Conservation (phyloP, 2,888 invertebrate species). For the Aelia acuminata region DNA sequence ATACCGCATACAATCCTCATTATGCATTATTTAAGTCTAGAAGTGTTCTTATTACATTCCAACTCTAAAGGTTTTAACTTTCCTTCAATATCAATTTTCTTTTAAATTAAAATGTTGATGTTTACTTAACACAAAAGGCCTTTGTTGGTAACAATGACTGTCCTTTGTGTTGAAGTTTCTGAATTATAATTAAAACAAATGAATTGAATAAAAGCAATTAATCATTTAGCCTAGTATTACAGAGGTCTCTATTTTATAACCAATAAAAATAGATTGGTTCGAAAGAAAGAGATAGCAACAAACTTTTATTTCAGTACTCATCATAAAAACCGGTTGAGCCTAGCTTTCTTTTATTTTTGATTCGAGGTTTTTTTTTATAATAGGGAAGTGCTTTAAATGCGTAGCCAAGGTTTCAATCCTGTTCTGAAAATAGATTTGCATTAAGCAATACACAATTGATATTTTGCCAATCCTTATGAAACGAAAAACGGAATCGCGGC, state of each 20-base stretch:
- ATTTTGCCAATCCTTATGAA: not conserved
- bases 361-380: conserved; percentile 17
- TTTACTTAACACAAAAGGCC: not conserved
- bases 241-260: not conserved
- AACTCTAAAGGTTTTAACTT: no score
- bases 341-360: not conserved
- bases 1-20: no score
- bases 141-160: not conserved
- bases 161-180: not conserved
- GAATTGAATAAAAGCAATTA: not conserved
- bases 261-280: not conserved
- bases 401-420: conserved; percentile 25
- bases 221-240: not conserved
- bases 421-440: conserved; percentile 7
- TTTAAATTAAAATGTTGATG: no score
- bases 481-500: not conserved
- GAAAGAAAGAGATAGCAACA: not conserved
- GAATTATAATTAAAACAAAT: no score
- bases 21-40: no score
- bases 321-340: not conserved
- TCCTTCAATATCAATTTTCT: no score
- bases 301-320: not conserved
- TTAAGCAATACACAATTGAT: conserved; percentile 12
- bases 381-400: conserved; percentile 1
- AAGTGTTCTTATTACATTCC: no score